phyloP scores from a whole-genome alignment of 23 tunicate species.

The Aplidium turbinatum region DNA sequence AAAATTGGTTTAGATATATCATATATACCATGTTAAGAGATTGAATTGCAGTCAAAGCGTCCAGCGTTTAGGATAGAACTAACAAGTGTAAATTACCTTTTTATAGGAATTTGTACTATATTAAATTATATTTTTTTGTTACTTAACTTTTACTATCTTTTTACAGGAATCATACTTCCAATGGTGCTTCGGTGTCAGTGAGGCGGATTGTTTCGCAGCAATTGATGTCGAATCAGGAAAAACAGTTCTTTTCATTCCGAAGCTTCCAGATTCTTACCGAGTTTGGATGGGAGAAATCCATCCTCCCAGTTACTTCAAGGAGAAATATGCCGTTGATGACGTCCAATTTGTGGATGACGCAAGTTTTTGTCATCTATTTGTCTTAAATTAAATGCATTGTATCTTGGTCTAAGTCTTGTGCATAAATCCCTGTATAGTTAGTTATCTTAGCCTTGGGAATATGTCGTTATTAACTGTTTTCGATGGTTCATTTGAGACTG shows the following conservation, averaged over 20 bases:
- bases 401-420: too few relatives aligned
- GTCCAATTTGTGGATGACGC: conserved; percentile 68
- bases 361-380: conserved; percentile 17
- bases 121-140: too few relatives aligned
- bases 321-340: conserved; percentile 84
- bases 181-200: conserved; percentile 97
- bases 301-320: conserved; percentile 80
- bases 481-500: too few relatives aligned
- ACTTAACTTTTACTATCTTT: not conserved
- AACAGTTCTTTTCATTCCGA: conserved; percentile 72
- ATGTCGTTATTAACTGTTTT: too few relatives aligned
- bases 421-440: too few relatives aligned
- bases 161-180: conserved; percentile 90
- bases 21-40: too few relatives aligned
- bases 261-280: conserved; percentile 61
- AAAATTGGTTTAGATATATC: not conserved
- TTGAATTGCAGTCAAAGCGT: too few relatives aligned
- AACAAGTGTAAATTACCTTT: too few relatives aligned
- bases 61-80: not conserved
- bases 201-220: conserved; percentile 76
- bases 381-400: too few relatives aligned
- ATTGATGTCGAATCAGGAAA: conserved; percentile 77
- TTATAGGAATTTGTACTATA: too few relatives aligned
- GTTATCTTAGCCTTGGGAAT: too few relatives aligned
- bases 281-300: conserved; percentile 91